Evolutionary conservation across 1,140 invertebrate genomes (phyloP).

Genomic region (Aradophagus sp.): DNA sequence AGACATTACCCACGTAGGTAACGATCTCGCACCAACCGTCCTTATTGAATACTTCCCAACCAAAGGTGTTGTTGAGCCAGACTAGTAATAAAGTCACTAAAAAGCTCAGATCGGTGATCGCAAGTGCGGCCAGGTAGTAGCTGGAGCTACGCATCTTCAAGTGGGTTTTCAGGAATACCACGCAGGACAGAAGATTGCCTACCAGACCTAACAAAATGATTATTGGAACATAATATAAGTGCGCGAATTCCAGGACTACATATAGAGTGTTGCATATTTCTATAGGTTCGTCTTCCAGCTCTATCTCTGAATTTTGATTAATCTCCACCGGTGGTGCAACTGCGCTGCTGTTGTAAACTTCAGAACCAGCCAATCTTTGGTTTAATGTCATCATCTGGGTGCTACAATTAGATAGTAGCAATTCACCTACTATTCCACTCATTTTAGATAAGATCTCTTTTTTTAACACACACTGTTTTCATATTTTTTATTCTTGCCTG

Average conservation of each 20-base stretch:
- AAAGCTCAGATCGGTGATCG: constrained; percentile 76
- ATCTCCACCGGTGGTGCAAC: no score
- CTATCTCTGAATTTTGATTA: background rate
- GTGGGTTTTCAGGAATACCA: constrained; percentile 77
- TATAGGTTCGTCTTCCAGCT: constrained; percentile 56
- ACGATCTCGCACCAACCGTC: constrained; percentile 77
- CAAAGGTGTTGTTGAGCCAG: constrained; percentile 75
- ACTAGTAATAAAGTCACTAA: constrained; percentile 74
- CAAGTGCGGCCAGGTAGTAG: constrained; percentile 78
- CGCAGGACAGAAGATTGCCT: constrained; percentile 76
- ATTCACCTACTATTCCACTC: background rate
- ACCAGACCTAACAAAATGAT: constrained; percentile 76
- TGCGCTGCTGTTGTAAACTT: no score
- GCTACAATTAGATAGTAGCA: background rate
- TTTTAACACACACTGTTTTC: no score
- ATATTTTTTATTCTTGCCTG: no score
- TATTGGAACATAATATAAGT: constrained; percentile 75
- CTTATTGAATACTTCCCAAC: constrained; percentile 74
- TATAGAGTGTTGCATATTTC: constrained; percentile 62
- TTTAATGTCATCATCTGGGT: constrained; percentile 4
- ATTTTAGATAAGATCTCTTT: no score
- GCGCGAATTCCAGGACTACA: constrained; percentile 73
- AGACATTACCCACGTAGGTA: constrained; percentile 77
- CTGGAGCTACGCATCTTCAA: constrained; percentile 77
- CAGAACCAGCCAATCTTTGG: background rate